Evolutionary conservation across 2,888 invertebrate genomes (phyloP).

Genomic region (Scrobipalpa atriplicella): DNA sequence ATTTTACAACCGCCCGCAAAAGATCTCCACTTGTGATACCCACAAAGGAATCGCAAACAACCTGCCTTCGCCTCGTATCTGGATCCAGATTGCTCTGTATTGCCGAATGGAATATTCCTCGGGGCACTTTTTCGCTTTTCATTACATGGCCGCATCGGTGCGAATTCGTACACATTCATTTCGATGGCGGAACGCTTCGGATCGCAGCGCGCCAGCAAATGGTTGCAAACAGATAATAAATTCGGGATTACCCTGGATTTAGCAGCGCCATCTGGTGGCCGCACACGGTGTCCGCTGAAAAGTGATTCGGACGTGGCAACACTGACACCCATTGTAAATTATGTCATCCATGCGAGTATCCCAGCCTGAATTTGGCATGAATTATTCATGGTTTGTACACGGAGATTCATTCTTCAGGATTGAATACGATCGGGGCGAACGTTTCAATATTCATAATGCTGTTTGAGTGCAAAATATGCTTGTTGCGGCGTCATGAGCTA

Average conservation of each 20-base stretch:
- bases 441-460: slow-evolving; percentile 23
- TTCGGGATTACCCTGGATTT: slow-evolving; percentile 70
- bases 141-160: slow-evolving; percentile 42
- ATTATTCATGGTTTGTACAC: slow-evolving; percentile 24
- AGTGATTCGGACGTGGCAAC: slow-evolving; percentile 58
- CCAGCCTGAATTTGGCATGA: slow-evolving; percentile 14
- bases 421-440: slow-evolving; percentile 16
- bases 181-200: slow-evolving; percentile 50
- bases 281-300: slow-evolving; percentile 52
- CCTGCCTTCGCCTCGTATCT: slow-evolving; percentile 25
- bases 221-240: slow-evolving; percentile 75
- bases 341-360: slow-evolving; percentile 42
- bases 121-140: slow-evolving; percentile 40
- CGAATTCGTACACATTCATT: slow-evolving; percentile 60
- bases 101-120: slow-evolving; percentile 40
- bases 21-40: slow-evolving; percentile 26
- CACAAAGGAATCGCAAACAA: slow-evolving; percentile 28
- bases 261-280: slow-evolving; percentile 63
- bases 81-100: slow-evolving; percentile 31
- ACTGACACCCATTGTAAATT: slow-evolving; percentile 49
- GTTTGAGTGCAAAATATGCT: not conserved
- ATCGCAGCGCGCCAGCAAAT: slow-evolving; percentile 59
- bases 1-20: slow-evolving; percentile 23
- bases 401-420: slow-evolving; percentile 18
- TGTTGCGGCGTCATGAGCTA: not conserved